A percentile compares a stretch with the other conserved stretches of the same genome.
Conservation (phyloP, 2,113 vertebrate species). For the Nipponia nippon region DNA sequence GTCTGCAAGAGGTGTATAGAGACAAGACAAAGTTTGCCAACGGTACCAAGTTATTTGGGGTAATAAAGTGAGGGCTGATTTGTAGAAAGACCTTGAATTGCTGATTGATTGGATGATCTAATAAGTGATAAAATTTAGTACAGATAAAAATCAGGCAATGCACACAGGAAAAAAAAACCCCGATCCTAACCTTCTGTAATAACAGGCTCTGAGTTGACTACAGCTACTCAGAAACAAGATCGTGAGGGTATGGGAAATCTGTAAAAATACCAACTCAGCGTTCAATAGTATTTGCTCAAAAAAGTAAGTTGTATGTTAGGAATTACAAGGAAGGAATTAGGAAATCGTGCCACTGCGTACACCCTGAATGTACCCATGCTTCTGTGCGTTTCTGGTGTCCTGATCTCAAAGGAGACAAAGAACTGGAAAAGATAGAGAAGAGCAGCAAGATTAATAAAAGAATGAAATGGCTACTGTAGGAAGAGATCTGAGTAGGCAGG, state of each 20-base stretch:
- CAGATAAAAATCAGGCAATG: background rate
- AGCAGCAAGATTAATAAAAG: background rate
- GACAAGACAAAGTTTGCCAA: background rate
- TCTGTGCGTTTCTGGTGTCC: background rate
- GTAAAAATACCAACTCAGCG: accelerated
- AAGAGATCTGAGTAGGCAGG: background rate
- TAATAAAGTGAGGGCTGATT: background rate
- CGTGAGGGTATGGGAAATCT: background rate
- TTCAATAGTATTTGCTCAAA: background rate
- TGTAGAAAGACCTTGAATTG: background rate
- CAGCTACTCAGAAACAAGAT: background rate
- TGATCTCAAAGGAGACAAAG: background rate
- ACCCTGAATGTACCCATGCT: background rate
- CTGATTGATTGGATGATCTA: background rate
- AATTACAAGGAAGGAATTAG: background rate
- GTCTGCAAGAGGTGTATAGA: background rate
- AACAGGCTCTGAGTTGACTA: background rate
- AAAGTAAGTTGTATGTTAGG: background rate
- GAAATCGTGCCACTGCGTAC: background rate
- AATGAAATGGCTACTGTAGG: background rate
- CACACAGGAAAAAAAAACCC: background rate
- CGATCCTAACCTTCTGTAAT: background rate
- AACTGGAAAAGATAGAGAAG: background rate
- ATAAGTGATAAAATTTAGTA: background rate
- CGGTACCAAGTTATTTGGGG: background rate